Evolutionary conservation across 2,888 invertebrate species (phyloP), one percentile per base, ranked within the genome.

Genomic region (Ferdinandea cuprea): DNA sequence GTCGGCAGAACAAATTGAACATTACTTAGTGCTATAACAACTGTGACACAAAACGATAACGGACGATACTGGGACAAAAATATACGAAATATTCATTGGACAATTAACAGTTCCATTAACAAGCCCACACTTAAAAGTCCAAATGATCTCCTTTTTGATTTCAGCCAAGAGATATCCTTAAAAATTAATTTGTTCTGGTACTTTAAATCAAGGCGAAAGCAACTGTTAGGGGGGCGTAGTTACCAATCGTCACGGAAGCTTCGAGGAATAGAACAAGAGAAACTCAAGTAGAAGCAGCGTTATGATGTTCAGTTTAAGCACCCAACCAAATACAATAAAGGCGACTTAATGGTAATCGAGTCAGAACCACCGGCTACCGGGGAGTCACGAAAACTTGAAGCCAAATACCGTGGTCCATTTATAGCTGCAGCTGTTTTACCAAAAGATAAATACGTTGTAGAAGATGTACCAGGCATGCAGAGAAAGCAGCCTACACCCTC

Each of bases 1-100:
- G 65, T 71, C 0, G 83, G 86, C 30, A 44, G 86, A 0, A 65
- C 32, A n/a, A 78, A 77, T 17, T 17, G 63, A 35, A 50, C 56
- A 8, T 2, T 66, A 8, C 44, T 6, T 15, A 58, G 46, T 17
- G 13, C 30, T 0, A 72, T 61, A n/a, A 61, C 42, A 1, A 44
- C 54, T 8, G 63, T 54, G 35, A 85, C 86, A 2, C 58, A 52
- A 7, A 84, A 86, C 2, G 42, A 80, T 3, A 50, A 58, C 35
- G 46, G 25, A 13, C 28, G 65, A 19, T 46, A 68, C 50, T 84
- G 65, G 69, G 65, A 78, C 48, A 50, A 40, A 8, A 40, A 50
- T 5, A n/a, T 79, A 11, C 42, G 61, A 11, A 40, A 54, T 11
- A 44, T 84, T 25, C 71, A 74, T 6, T 69, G 61, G 42, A 54